Evolutionary conservation across 2,888 invertebrate species (phyloP).

Genomic region (Petrolisthes cinctipes): DNA sequence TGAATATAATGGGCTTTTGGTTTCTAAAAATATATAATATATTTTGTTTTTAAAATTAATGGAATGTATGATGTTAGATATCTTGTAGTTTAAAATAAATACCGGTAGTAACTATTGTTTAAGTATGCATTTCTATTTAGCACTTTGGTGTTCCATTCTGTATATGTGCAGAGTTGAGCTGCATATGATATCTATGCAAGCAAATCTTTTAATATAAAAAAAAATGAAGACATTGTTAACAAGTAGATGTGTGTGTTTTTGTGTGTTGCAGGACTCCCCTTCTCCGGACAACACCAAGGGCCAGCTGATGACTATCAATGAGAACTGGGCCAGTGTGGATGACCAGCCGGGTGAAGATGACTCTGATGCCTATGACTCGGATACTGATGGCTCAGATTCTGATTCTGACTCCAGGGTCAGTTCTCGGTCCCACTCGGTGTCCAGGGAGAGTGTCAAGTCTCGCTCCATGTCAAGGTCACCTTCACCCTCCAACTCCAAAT

Average conservation of each 20-base stretch:
- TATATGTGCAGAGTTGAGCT: too few species aligned
- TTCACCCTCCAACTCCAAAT: constrained; percentile 59
- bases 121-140: too few species aligned
- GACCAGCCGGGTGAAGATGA: constrained; percentile 60
- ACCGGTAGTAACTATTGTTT: too few species aligned
- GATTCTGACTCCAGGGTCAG: constrained; percentile 53
- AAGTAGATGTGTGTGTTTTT: not conserved
- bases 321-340: constrained; percentile 66
- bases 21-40: too few species aligned
- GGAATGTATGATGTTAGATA: too few species aligned
- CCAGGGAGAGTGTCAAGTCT: constrained; percentile 51
- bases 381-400: constrained; percentile 54
- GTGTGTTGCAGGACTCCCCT: constrained; percentile 59
- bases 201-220: not conserved
- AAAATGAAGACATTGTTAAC: not conserved
- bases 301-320: constrained; percentile 66
- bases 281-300: constrained; percentile 54
- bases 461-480: constrained; percentile 47
- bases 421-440: constrained; percentile 52
- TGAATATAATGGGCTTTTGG: too few species aligned
- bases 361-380: constrained; percentile 57
- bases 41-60: too few species aligned
- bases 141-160: too few species aligned
- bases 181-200: too few species aligned
- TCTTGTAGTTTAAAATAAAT: too few species aligned